Evolutionary conservation across 2,113 vertebrate species (phyloP).

Genomic region (Apeltes quadracus): DNA sequence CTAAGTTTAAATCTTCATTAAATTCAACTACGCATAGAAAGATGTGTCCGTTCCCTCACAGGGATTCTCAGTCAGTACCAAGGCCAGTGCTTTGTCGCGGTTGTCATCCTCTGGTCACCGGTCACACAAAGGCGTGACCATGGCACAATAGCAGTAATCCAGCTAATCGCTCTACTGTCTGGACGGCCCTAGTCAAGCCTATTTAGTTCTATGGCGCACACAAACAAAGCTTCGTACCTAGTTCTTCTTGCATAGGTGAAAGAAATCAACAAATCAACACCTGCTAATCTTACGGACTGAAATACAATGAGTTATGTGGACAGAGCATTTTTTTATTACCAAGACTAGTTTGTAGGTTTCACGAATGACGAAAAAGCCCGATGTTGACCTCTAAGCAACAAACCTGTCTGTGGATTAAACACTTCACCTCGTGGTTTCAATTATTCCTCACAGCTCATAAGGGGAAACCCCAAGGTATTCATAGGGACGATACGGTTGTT

Average conservation of each 20-base stretch:
- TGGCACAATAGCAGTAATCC: constrained; percentile 63
- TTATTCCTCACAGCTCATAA: background rate
- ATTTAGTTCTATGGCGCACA: constrained; percentile 9
- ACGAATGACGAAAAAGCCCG: background rate
- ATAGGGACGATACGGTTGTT: background rate
- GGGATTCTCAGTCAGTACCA: constrained; percentile 58
- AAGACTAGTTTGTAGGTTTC: background rate
- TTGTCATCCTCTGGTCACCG: constrained; percentile 53
- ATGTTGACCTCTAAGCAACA: constrained; percentile 27
- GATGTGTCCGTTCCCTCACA: constrained; percentile 47
- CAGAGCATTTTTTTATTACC: background rate
- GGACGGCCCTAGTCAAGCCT: constrained; percentile 14
- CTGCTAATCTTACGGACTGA: background rate
- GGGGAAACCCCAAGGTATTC: constrained; percentile 27
- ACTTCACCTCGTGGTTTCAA: background rate
- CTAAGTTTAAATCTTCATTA: constrained; percentile 39
- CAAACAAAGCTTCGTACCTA: constrained; percentile 10
- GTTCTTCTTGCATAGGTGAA: background rate
- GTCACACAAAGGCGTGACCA: constrained; percentile 47
- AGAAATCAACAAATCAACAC: constrained; percentile 1
- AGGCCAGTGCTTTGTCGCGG: constrained; percentile 71
- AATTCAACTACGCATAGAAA: constrained; percentile 26
- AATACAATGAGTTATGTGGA: background rate
- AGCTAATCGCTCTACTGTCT: constrained; percentile 52
- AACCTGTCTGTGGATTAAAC: constrained; percentile 37